Evolutionary conservation across 1,140 invertebrate species (phyloP).

Genomic region (Cyclargus thomasi): DNA sequence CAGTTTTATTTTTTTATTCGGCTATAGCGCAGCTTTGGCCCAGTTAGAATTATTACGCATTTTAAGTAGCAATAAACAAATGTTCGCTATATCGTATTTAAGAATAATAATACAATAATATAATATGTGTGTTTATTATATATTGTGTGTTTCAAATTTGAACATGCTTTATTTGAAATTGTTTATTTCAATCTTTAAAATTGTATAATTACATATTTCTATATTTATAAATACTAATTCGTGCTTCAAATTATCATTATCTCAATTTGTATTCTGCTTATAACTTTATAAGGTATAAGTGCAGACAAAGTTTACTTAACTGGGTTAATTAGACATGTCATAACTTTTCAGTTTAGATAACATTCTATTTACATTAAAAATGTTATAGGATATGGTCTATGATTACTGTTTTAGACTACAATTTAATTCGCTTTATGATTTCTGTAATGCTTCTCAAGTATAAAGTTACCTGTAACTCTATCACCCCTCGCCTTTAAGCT

Average conservation of each 20-base stretch:
- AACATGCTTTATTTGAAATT: not conserved
- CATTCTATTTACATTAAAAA: not conserved
- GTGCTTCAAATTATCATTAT: not conserved
- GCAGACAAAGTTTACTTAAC: not conserved
- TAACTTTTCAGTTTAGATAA: not conserved
- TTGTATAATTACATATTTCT: not conserved
- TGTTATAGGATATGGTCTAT: too few relatives aligned
- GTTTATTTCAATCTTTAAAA: not conserved
- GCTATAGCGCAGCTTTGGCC: not conserved
- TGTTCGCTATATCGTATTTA: not conserved
- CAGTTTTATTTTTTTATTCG: conserved; percentile 15
- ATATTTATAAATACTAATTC: not conserved
- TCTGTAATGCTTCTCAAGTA: too few relatives aligned
- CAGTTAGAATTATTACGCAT: not conserved
- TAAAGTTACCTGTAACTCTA: too few relatives aligned
- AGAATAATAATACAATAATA: not conserved
- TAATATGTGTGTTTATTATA: not conserved
- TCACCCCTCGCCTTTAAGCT: too few relatives aligned
- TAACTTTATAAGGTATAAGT: not conserved
- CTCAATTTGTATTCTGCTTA: not conserved
- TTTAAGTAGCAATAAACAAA: not conserved
- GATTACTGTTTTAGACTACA: too few relatives aligned
- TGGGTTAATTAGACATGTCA: not conserved
- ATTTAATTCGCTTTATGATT: too few relatives aligned
- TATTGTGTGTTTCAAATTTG: not conserved